These are phyloP conservation scores for Rhinogobio ventralis DNA, from an alignment of 2,797 vertebrate genomes.

Conservation along the genomic window DNA sequence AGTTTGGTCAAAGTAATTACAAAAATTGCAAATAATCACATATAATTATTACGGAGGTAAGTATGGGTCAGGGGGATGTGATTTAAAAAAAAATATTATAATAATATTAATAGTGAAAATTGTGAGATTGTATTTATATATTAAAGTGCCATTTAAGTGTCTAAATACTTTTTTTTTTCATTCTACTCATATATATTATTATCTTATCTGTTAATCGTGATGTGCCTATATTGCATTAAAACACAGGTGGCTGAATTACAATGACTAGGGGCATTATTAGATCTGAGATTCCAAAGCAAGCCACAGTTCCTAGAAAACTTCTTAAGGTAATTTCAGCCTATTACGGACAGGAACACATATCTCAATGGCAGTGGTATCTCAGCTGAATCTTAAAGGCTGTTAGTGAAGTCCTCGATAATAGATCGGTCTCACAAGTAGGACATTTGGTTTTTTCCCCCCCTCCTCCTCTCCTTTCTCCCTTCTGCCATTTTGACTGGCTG, in stretches of 20 bases:
- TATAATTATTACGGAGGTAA: background rate
- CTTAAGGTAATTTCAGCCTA: constrained; percentile 8
- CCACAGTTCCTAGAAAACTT: constrained; percentile 7
- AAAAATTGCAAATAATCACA: background rate
- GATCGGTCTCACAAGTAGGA: constrained; percentile 29
- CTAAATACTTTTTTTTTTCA: background rate
- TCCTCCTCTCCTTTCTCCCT: constrained; percentile 13
- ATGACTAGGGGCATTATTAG: constrained; percentile 6
- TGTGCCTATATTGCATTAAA: background rate
- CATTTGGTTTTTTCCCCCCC: background rate
- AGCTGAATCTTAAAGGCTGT: constrained; percentile 29
- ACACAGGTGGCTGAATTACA: background rate
- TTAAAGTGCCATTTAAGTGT: background rate
- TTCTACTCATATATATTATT: background rate
- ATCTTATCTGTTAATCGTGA: constrained; percentile 2
- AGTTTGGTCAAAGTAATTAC: background rate
- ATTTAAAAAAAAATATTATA: background rate
- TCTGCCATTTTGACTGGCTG: constrained; percentile 46
- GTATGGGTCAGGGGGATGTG: background rate
- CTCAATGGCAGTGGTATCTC: constrained; percentile 26
- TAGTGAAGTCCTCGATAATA: constrained; percentile 22
- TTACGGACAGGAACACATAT: constrained; percentile 8
- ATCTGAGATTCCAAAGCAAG: background rate
- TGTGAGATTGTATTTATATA: too few species aligned
- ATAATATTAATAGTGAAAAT: background rate